These are phyloP conservation scores for Aphis gossypii DNA, from an alignment of 1,140 invertebrate species.

Conservation along the genomic window DNA sequence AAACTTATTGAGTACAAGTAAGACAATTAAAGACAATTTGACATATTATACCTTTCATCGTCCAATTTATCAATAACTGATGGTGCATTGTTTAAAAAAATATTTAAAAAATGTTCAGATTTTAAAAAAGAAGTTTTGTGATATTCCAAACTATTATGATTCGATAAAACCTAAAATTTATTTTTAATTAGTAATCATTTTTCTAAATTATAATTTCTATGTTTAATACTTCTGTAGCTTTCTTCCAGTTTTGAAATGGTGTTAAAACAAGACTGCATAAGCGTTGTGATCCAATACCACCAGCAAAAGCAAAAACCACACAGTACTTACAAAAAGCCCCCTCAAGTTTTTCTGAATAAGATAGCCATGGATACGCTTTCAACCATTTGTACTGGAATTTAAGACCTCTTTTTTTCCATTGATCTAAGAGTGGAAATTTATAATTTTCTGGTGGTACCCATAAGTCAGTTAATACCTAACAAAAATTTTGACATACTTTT, in stretches of 20 bases:
- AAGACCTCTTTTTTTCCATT: not conserved
- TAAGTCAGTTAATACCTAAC: not conserved
- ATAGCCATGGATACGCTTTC: not conserved
- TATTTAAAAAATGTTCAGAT: too few relatives aligned
- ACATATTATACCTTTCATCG: constrained; percentile 3
- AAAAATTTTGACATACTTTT: too few relatives aligned
- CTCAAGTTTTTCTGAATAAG: not conserved
- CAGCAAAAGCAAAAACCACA: not conserved
- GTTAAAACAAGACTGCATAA: not conserved
- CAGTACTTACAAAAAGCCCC: not conserved
- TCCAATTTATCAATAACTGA: constrained; percentile 12
- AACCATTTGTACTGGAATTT: not conserved
- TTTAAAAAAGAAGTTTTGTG: too few relatives aligned
- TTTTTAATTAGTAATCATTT: too few relatives aligned
- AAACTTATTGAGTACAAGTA: not conserved
- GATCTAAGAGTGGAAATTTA: not conserved
- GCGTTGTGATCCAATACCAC: not conserved
- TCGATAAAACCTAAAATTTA: too few relatives aligned
- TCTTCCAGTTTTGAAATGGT: too few relatives aligned
- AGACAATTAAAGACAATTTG: too few relatives aligned
- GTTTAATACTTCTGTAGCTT: too few relatives aligned
- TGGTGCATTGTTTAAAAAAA: not conserved
- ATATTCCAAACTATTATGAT: too few relatives aligned
- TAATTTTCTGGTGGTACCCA: not conserved
- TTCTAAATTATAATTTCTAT: too few relatives aligned